Percentiles rank a stretch among this genome's conserved stretches.
phyloP scores from a whole-genome alignment of 2,797 vertebrate genomes.

The Allobates femoralis region DNA sequence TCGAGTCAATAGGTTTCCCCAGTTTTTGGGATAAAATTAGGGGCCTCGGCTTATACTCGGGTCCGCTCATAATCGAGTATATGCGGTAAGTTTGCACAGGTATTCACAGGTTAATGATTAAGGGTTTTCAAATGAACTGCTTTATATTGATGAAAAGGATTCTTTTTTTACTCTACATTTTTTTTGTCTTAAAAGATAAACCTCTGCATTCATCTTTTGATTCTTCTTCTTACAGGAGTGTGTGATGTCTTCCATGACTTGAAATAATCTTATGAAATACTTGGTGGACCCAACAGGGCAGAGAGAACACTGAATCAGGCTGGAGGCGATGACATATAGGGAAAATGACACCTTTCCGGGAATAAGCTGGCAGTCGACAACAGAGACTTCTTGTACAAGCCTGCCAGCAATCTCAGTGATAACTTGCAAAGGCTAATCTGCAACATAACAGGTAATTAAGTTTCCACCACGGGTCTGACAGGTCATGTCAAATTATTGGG shows the following conservation, averaged over 20 bases:
- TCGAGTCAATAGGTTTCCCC: no score
- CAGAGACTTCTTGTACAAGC: constrained; percentile 17
- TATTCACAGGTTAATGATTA: no score
- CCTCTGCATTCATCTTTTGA: neutral
- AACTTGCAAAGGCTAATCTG: constrained; percentile 53
- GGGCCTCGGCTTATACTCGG: no score
- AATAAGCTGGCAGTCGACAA: constrained; percentile 50
- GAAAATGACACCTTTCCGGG: constrained; percentile 61
- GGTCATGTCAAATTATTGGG: constrained; percentile 49
- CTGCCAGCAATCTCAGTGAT: constrained; percentile 50
- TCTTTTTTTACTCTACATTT: no score
- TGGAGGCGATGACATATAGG: constrained; percentile 49
- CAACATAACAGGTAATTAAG: constrained; percentile 59
- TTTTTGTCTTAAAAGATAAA: constrained; percentile 6
- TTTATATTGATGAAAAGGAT: no score
- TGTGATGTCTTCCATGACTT: constrained; percentile 35
- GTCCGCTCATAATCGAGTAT: no score
- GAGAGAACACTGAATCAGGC: constrained; percentile 48
- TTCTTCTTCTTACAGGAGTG: constrained; percentile 14
- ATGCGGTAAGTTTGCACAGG: neutral
- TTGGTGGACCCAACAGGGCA: constrained; percentile 27
- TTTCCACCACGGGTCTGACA: constrained; percentile 50
- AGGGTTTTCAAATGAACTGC: neutral
- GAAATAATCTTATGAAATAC: constrained; percentile 43
- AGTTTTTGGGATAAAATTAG: no score